Evolutionary conservation across 2,888 invertebrate species (phyloP).

Genomic region (Strigamia maritima): DNA sequence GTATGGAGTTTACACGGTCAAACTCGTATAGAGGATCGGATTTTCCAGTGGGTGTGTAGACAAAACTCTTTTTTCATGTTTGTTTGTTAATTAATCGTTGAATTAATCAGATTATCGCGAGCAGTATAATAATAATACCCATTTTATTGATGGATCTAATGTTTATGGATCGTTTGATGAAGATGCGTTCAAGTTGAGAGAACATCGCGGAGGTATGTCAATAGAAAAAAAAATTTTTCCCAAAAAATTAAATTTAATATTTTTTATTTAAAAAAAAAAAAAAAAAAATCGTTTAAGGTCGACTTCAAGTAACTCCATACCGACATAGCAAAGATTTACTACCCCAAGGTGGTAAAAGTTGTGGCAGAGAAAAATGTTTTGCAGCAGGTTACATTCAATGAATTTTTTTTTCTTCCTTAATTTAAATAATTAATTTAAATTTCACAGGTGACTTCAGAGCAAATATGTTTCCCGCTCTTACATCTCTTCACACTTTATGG

Average conservation of each 20-base stretch:
- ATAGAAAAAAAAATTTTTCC: background rate
- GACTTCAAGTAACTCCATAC: constrained; percentile 22
- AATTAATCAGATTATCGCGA: constrained; percentile 43
- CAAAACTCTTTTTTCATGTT: background rate
- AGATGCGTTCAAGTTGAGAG: constrained; percentile 41
- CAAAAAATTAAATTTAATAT: too few species aligned
- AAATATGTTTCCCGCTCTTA: constrained; percentile 49
- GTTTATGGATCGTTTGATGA: constrained; percentile 44
- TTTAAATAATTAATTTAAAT: background rate
- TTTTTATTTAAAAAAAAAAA: too few species aligned
- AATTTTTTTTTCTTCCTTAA: too few species aligned
- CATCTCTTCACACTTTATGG: constrained; percentile 48
- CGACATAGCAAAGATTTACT: constrained; percentile 67
- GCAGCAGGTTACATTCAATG: background rate
- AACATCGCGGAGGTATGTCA: constrained; percentile 42
- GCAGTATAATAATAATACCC: constrained; percentile 44
- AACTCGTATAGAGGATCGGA: constrained; percentile 6
- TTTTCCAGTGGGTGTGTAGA: constrained; percentile 22
- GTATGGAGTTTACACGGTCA: constrained; percentile 38
- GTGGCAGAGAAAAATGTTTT: constrained; percentile 47
- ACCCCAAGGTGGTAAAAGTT: constrained; percentile 54
- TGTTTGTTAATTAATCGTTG: background rate
- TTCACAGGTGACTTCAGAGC: constrained; percentile 48
- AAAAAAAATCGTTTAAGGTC: constrained; percentile 18
- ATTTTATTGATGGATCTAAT: constrained; percentile 44